Percentiles rank a stretch among this genome's conserved stretches.
Evolutionary conservation across 2,113 vertebrate species (phyloP).

Genomic region (Eidolon helvum): DNA sequence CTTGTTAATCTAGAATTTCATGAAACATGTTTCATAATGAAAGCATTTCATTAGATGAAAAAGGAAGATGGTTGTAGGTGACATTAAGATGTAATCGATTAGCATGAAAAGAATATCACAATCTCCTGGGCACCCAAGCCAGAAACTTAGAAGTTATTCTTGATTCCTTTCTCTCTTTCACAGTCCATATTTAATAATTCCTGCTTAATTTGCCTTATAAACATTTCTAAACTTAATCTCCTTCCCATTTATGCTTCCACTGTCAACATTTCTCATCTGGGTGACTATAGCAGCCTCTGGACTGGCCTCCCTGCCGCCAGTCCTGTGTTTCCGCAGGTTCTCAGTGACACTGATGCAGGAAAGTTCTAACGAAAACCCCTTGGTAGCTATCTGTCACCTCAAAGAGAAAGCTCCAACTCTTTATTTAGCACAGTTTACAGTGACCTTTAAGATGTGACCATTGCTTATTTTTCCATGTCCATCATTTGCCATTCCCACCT

Average conservation of each 20-base stretch:
- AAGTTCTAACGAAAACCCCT: background rate
- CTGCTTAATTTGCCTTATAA: background rate
- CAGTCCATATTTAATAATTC: background rate
- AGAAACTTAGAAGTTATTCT: background rate
- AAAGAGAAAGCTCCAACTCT: background rate
- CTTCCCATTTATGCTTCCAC: background rate
- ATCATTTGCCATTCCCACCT: background rate
- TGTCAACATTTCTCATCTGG: background rate
- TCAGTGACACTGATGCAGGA: background rate
- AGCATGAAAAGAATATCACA: background rate
- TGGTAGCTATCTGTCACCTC: background rate
- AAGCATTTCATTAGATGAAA: background rate
- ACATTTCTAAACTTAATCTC: background rate
- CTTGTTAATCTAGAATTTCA: background rate
- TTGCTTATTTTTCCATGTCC: background rate
- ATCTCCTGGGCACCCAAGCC: background rate
- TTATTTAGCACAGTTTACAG: background rate
- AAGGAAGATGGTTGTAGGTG: background rate
- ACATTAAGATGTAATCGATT: background rate
- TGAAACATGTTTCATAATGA: background rate
- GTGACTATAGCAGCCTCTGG: background rate
- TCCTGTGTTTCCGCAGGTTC: background rate
- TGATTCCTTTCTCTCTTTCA: background rate
- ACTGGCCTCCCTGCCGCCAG: background rate
- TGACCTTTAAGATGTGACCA: background rate